These are phyloP conservation scores for Cistogaster globosa DNA, from an alignment of 2,888 invertebrate species.

Conservation along the genomic window DNA sequence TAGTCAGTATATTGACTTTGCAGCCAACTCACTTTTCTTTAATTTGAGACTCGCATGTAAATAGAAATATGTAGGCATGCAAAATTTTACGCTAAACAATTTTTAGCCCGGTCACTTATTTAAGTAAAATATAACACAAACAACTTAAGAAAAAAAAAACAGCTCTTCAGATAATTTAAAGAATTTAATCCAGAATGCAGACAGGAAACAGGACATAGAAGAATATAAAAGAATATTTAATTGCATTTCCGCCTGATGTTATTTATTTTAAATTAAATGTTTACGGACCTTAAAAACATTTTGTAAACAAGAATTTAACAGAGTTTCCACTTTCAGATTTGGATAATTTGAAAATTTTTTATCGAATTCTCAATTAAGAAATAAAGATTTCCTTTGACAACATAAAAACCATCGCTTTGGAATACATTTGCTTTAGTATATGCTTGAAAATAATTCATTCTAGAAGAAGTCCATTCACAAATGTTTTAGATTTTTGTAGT, in stretches of 20 bases:
- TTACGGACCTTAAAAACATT: not conserved
- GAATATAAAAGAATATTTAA: not conserved
- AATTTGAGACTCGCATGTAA: conserved; percentile 10
- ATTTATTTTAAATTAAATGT: not conserved
- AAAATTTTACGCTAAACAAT: conserved; percentile 58
- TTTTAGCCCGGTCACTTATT: conserved; percentile 42
- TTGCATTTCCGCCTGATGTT: conserved; percentile 15
- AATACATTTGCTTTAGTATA: no score
- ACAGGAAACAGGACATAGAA: conserved; percentile 17
- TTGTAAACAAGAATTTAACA: not conserved
- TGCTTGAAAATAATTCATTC: no score
- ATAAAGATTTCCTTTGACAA: no score
- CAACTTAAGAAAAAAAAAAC: not conserved
- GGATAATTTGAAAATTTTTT: no score
- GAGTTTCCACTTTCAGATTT: no score
- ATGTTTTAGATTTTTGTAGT: no score
- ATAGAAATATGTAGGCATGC: conserved; percentile 58
- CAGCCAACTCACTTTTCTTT: conserved; percentile 49
- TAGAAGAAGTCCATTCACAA: no score
- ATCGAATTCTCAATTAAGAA: no score
- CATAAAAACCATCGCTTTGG: no score
- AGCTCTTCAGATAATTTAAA: conserved; percentile 40
- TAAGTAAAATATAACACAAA: not conserved
- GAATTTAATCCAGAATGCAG: conserved; percentile 39
- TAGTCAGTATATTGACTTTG: conserved; percentile 53